A percentile compares a stretch with the other conserved stretches of the same genome.
phyloP scores from a whole-genome alignment of 2,888 invertebrate species.

The Mystacides longicornis region DNA sequence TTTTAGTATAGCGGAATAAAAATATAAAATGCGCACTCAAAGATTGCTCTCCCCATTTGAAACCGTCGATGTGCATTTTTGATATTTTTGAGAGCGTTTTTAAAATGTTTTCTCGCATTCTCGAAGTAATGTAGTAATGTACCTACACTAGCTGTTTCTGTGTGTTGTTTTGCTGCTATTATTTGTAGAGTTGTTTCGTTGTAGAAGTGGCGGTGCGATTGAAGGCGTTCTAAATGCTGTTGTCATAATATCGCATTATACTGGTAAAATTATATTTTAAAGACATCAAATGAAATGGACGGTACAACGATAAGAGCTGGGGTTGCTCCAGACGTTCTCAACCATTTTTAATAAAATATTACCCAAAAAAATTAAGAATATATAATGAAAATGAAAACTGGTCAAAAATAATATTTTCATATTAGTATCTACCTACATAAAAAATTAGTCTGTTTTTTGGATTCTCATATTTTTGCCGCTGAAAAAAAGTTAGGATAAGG shows the following conservation, averaged over 20 bases:
- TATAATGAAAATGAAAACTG: no score
- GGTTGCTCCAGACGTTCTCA: not conserved
- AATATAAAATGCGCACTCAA: no score
- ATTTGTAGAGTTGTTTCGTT: not conserved
- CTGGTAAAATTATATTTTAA: not conserved
- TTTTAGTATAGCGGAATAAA: no score
- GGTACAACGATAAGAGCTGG: not conserved
- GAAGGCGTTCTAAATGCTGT: not conserved
- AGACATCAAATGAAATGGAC: not conserved
- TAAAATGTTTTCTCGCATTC: not conserved
- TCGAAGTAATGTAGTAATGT: not conserved
- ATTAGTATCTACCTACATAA: no score
- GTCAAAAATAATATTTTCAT: no score
- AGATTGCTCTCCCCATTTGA: not conserved
- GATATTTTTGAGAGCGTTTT: not conserved
- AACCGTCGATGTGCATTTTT: not conserved
- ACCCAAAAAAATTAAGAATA: no score
- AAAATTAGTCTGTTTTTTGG: no score
- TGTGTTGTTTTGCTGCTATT: not conserved
- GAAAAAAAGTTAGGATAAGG: no score
- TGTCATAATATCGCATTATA: not conserved
- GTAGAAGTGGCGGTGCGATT: not conserved
- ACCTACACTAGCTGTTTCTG: not conserved
- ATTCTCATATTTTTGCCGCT: no score
- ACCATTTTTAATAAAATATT: no score